Evolutionary conservation across 1,140 invertebrate species (phyloP).

Genomic region (Thalassaphorura encarpata): DNA sequence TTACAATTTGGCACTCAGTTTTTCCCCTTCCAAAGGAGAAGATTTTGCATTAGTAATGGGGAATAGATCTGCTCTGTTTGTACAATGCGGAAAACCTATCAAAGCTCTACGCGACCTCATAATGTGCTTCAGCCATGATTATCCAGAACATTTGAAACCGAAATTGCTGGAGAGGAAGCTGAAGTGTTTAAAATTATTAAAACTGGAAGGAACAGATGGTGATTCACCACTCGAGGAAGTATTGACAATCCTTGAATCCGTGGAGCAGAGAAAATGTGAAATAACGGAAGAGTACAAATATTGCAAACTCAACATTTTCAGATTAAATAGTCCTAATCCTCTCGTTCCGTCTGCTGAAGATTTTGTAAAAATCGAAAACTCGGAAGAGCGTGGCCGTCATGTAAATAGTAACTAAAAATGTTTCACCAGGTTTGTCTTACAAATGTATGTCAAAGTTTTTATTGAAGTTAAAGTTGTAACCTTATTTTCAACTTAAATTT

Average conservation of each 20-base stretch:
- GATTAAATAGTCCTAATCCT: neutral
- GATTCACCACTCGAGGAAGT: neutral
- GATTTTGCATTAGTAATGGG: neutral
- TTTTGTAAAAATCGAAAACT: slow-evolving; percentile 3
- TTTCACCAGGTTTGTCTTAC: slow-evolving; percentile 6
- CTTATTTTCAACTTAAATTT: neutral
- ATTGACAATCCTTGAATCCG: neutral
- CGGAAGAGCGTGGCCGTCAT: slow-evolving; percentile 11
- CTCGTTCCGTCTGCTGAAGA: slow-evolving; percentile 1
- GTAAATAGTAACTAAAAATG: neutral
- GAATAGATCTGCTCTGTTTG: slow-evolving; percentile 6
- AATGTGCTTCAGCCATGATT: neutral
- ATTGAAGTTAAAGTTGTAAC: neutral
- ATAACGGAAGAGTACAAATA: neutral
- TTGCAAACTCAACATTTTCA: neutral
- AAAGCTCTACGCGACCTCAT: neutral
- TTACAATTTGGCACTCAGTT: neutral
- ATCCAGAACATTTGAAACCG: neutral
- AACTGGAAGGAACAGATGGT: neutral
- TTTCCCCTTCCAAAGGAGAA: neutral
- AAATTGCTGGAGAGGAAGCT: slow-evolving; percentile 3
- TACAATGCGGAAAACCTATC: neutral
- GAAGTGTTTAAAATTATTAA: neutral
- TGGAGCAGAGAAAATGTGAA: neutral
- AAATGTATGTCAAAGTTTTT: no score